Evolutionary conservation across 2,797 vertebrate genomes (phyloP).

Genomic region (Mormyrops attenuatus): DNA sequence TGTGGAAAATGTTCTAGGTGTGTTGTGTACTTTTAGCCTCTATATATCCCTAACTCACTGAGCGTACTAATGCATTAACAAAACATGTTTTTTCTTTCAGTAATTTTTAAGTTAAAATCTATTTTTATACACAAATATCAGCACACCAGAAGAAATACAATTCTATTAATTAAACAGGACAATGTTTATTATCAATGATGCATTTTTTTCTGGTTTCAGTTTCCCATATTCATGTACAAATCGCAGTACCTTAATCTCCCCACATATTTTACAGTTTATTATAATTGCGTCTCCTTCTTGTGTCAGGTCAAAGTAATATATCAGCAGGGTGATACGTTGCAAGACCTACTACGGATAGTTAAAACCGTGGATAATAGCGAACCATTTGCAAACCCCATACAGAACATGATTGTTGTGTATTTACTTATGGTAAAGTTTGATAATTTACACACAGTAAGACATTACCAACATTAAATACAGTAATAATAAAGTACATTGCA

Average conservation of each 20-base stretch:
- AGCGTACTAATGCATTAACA: not conserved
- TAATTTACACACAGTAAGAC: not conserved
- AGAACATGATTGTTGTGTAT: not conserved
- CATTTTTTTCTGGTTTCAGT: not conserved
- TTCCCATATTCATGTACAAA: not conserved
- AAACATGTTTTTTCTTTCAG: not conserved
- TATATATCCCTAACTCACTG: not conserved
- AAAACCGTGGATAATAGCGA: not conserved
- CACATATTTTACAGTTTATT: not conserved
- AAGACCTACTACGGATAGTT: not conserved
- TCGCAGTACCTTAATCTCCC: not conserved
- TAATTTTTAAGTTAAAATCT: not conserved
- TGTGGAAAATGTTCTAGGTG: not conserved
- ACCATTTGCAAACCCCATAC: not conserved
- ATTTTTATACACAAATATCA: not conserved
- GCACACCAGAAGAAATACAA: not conserved
- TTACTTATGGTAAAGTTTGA: not conserved
- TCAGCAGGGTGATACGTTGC: not conserved
- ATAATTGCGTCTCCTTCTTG: not conserved
- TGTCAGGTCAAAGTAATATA: not conserved
- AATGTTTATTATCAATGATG: not conserved
- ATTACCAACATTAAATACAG: not conserved
- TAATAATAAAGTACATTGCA: not conserved
- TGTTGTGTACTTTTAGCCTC: not conserved
- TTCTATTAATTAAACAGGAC: not conserved